Conservation (phyloP, 2,888 invertebrate genomes). For the Machimus atricapillus region DNA sequence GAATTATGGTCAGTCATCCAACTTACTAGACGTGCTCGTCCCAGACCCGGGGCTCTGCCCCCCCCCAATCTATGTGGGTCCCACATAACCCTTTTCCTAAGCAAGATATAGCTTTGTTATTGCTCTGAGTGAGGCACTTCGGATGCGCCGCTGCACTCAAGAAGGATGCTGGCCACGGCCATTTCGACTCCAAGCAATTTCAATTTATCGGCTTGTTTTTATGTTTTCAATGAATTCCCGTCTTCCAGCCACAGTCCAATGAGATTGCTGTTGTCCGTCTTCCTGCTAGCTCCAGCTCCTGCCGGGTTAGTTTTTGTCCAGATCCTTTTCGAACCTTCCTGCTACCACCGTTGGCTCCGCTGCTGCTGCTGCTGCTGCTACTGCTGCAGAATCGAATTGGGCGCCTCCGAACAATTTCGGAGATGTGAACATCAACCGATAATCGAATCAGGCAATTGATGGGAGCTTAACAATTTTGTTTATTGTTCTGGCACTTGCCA, state of each 20-base stretch:
- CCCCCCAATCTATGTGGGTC: not conserved
- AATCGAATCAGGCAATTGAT: conserved; percentile 42
- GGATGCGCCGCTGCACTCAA: not conserved
- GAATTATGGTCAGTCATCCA: conserved; percentile 37
- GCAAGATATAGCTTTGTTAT: not conserved
- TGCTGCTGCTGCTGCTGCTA: not conserved
- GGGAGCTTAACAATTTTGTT: conserved; percentile 40
- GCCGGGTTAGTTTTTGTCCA: not conserved
- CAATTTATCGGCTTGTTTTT: conserved; percentile 39
- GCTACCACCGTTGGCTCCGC: not conserved
- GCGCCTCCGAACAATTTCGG: conserved; percentile 18
- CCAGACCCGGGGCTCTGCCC: not conserved
- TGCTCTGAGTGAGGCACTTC: not conserved
- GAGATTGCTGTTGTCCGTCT: not conserved
- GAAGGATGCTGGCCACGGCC: not conserved
- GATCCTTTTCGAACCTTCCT: not conserved
- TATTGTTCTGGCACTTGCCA: conserved; percentile 30
- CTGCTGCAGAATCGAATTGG: conserved; percentile 20
- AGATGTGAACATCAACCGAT: conserved; percentile 30
- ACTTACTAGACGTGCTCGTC: not conserved
- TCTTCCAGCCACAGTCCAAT: conserved; percentile 16
- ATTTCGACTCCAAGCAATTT: conserved; percentile 34
- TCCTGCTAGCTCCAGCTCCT: not conserved
- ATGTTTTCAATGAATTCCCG: conserved; percentile 24
- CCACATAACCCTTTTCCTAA: not conserved